Conservation (phyloP, 2,888 invertebrate species). For the Malthinus flaveolus region DNA sequence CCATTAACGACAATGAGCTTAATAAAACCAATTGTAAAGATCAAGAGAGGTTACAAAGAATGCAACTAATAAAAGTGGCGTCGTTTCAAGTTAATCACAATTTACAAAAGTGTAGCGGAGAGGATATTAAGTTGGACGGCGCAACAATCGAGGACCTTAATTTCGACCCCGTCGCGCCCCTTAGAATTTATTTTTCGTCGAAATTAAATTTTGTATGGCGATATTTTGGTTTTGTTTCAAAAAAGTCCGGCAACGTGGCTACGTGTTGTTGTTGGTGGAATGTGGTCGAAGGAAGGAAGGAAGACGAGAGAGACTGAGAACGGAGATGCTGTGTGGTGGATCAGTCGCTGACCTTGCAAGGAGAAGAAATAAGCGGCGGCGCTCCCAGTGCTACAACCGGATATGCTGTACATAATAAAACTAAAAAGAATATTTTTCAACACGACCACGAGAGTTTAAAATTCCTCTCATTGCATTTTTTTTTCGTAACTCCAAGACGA, state of each 20-base stretch:
- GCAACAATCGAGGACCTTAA: neutral
- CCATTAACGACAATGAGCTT: constrained; percentile 43
- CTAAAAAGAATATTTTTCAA: constrained; percentile 27
- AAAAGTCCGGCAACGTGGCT: constrained; percentile 40
- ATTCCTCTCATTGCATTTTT: constrained; percentile 15
- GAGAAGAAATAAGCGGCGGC: constrained; percentile 44
- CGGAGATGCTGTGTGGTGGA: constrained; percentile 44
- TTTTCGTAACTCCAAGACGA: neutral
- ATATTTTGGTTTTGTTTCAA: constrained; percentile 11
- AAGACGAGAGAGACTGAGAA: constrained; percentile 42
- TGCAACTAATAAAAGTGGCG: constrained; percentile 51
- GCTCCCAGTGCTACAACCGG: constrained; percentile 45
- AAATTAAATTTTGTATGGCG: neutral
- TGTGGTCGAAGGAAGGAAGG: constrained; percentile 53
- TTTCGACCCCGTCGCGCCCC: neutral
- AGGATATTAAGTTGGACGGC: too few relatives aligned
- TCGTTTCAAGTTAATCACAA: constrained; percentile 42
- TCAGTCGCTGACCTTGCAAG: constrained; percentile 57
- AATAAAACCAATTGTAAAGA: constrained; percentile 48
- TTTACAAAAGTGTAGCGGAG: constrained; percentile 28
- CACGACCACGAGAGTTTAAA: constrained; percentile 25
- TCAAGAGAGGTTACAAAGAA: constrained; percentile 48
- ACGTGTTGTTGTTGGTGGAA: constrained; percentile 39
- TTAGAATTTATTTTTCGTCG: neutral
- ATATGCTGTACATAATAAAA: constrained; percentile 43